phyloP scores from a whole-genome alignment of 1,140 invertebrate genomes.

The Holcopasites calliopsidis region DNA sequence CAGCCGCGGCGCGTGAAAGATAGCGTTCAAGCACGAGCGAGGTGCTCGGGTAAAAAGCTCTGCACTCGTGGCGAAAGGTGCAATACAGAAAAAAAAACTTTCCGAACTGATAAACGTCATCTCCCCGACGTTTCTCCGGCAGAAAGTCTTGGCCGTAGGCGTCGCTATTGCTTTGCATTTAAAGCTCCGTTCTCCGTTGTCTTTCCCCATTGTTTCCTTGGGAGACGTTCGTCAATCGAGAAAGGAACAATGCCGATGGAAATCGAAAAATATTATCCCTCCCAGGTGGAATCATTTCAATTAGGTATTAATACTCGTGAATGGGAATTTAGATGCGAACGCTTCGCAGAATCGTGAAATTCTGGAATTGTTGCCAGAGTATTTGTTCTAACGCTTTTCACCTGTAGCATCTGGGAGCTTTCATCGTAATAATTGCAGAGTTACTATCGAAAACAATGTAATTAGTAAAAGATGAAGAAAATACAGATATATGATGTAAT shows the following conservation, averaged over 20 bases:
- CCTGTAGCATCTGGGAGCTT: too few relatives aligned
- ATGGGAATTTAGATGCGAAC: too few relatives aligned
- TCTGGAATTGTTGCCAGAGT: too few relatives aligned
- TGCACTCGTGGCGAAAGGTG: constrained; percentile 48
- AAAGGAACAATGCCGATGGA: not conserved
- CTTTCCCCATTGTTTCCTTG: not conserved
- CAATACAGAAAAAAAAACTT: constrained; percentile 52
- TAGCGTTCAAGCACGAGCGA: not conserved
- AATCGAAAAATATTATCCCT: not conserved
- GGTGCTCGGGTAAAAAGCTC: constrained; percentile 46
- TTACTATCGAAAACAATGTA: too few relatives aligned
- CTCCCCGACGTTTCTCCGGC: not conserved
- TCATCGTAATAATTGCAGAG: too few relatives aligned
- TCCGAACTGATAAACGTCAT: constrained; percentile 47
- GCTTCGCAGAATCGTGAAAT: too few relatives aligned
- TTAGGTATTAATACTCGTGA: not conserved
- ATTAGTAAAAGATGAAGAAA: too few relatives aligned
- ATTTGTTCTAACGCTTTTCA: too few relatives aligned
- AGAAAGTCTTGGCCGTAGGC: not conserved
- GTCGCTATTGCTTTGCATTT: constrained; percentile 57
- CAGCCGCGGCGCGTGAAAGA: constrained; percentile 16
- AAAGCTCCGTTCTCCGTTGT: constrained; percentile 2
- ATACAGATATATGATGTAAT: too few relatives aligned
- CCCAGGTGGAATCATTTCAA: not conserved
- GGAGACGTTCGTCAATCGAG: too few relatives aligned